These are phyloP conservation scores for Imbricaverruca yamaguchii DNA, from an alignment of 2,888 invertebrate species.

Conservation along the genomic window DNA sequence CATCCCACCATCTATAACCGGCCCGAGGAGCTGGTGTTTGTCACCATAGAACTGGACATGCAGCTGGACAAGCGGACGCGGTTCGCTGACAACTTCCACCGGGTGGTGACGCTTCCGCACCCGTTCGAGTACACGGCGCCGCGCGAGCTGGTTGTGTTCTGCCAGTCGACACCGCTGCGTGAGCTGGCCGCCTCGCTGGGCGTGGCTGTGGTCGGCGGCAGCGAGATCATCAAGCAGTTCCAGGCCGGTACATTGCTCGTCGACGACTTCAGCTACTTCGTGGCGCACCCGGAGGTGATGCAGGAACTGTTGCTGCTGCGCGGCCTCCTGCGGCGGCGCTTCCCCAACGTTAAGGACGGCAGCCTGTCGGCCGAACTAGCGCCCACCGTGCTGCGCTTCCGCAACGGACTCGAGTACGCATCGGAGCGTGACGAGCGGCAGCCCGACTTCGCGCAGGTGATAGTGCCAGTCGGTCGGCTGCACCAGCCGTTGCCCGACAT, in stretches of 20 bases:
- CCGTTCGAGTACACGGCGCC: constrained; percentile 60
- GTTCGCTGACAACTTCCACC: constrained; percentile 59
- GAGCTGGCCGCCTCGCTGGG: constrained; percentile 59
- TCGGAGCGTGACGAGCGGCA: constrained; percentile 56
- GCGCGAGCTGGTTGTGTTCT: constrained; percentile 63
- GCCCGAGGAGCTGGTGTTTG: constrained; percentile 60
- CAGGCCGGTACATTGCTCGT: constrained; percentile 42
- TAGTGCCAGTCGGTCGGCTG: background rate
- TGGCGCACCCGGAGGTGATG: constrained; percentile 72
- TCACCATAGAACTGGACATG: constrained; percentile 73
- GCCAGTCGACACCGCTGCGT: constrained; percentile 56
- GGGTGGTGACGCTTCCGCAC: constrained; percentile 59
- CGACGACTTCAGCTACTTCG: constrained; percentile 60
- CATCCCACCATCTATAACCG: constrained; percentile 73
- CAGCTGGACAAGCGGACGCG: constrained; percentile 60
- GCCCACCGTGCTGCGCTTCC: constrained; percentile 55
- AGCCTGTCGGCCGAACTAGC: constrained; percentile 59
- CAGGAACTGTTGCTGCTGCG: constrained; percentile 65
- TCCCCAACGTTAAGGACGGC: constrained; percentile 52
- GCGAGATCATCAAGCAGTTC: constrained; percentile 65
- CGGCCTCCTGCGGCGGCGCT: constrained; percentile 67
- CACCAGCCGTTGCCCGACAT: background rate
- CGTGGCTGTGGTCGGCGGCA: constrained; percentile 62
- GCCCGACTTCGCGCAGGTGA: constrained; percentile 53
- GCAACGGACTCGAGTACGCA: constrained; percentile 61